Percentiles rank a stretch among this genome's conserved stretches.
Evolutionary conservation across 2,113 vertebrate species (phyloP).

Genomic region (Megaceryle torquata): DNA sequence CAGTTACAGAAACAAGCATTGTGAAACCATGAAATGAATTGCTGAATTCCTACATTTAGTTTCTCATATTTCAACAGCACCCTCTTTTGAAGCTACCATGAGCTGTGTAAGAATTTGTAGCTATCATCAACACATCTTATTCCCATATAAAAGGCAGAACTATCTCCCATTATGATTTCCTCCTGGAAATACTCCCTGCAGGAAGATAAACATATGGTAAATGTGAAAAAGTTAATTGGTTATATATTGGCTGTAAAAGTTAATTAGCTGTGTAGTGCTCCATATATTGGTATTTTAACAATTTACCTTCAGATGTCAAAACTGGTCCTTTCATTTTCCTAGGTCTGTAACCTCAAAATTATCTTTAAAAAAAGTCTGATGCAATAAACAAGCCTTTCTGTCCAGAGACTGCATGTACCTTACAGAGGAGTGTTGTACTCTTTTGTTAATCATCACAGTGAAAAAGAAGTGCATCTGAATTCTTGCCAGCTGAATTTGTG

Average conservation of each 20-base stretch:
- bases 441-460: neutral
- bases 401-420: neutral
- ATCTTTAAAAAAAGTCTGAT: neutral
- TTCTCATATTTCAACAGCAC: neutral
- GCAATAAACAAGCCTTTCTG: neutral
- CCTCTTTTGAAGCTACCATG: neutral
- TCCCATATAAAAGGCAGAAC: constrained; percentile 40
- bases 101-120: constrained; percentile 32
- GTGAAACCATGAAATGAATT: neutral
- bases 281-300: constrained; percentile 63
- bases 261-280: constrained; percentile 63
- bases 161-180: constrained; percentile 58
- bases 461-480: neutral
- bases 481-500: neutral
- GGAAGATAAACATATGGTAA: constrained; percentile 67
- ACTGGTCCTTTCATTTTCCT: constrained; percentile 30
- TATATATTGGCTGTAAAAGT: constrained; percentile 67
- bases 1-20: neutral
- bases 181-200: constrained; percentile 63
- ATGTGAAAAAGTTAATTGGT: constrained; percentile 71
- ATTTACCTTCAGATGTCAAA: constrained; percentile 62
- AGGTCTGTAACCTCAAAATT: constrained; percentile 39
- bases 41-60: neutral
- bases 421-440: neutral
- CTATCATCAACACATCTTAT: constrained; percentile 42